phyloP scores from a whole-genome alignment of 37 sponge, comb jelly and placozoan genomes.

The Diacarnus erythraeanus region DNA sequence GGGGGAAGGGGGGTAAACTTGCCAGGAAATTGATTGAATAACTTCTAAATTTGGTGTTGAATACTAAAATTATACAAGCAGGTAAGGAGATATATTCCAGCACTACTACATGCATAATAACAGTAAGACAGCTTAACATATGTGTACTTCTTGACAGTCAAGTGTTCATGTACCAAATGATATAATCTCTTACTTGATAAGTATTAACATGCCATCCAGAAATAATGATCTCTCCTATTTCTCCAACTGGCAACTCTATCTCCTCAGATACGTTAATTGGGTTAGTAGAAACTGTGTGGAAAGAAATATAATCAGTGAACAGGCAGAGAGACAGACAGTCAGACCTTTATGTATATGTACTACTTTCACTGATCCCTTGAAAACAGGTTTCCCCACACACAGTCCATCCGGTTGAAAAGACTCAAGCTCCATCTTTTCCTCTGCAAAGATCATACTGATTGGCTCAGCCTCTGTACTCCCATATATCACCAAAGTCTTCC shows the following conservation, averaged over 20 bases:
- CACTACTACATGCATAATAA: too few relatives aligned
- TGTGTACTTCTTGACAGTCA: too few relatives aligned
- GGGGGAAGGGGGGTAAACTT: too few relatives aligned
- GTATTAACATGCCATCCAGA: constrained; percentile 92
- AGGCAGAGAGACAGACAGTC: neutral
- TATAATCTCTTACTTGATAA: constrained; percentile 62
- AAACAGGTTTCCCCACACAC: constrained; percentile 78
- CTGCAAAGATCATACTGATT: constrained; percentile 50
- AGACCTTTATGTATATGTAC: constrained; percentile 51
- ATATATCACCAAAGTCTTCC: constrained; percentile 47
- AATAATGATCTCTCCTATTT: constrained; percentile 73
- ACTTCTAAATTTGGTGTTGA: too few relatives aligned
- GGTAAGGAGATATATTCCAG: too few relatives aligned
- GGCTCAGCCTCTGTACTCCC: constrained; percentile 91
- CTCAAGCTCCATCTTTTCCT: constrained; percentile 63
- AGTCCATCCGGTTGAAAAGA: constrained; percentile 26
- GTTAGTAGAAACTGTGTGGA: constrained; percentile 18
- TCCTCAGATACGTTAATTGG: constrained; percentile 48
- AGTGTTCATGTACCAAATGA: too few relatives aligned
- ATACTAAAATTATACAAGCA: too few relatives aligned
- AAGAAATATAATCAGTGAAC: neutral
- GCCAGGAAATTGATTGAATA: too few relatives aligned
- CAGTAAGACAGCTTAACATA: too few relatives aligned
- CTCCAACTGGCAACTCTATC: constrained; percentile 37
- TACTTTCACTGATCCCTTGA: constrained; percentile 60